Evolutionary conservation across 2,888 invertebrate genomes (phyloP), one percentile per base, ranked within the genome.

Genomic region (Colostygia pectinataria): DNA sequence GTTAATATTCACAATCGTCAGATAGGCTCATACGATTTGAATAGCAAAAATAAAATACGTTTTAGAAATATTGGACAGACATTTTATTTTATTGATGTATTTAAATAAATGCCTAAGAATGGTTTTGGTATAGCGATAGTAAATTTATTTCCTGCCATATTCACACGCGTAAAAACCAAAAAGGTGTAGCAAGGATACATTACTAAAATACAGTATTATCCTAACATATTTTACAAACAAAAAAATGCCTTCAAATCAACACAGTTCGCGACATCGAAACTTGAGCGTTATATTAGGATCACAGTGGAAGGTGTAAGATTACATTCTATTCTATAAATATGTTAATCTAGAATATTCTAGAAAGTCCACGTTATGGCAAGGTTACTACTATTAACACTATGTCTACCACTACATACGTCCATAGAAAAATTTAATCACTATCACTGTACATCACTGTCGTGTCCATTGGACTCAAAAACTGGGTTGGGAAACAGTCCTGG

Each of bases 201-300:
- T 24, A 12, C 76, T 84, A 83, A 87, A 86, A 80, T 83, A 78
- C 18, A 51, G 48, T 53, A 55, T 53, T 52, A 44, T 45, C 50
- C 55, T 57, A 57, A 53, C 40, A 53, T 60, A 55, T 58, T 55
- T 54, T 55, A 57, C 57, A 62, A 59, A 57, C 54, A 42, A 54
- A 54, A 56, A 57, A 57, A 60, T 51, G 58, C 57, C 57, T 66
- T 66, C 66, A 71, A 66, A 64, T 57, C 47, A 67, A 65, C 68
- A 59, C 60, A 78, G 83, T 81, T 84, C 78, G 84, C 83, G 73
- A 80, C 80, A 77, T 75, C 77, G 80, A 81, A 79, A 71, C 74
- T 88, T 88, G 89, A 90, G 90, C 90, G 80, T 85, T 80, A 85
- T 70, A 81, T 80, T 87, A 89, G 89, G 90, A 90, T 90, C 90